phyloP scores from a whole-genome alignment of 2,888 invertebrate genomes.

The Candidula unifasciata region DNA sequence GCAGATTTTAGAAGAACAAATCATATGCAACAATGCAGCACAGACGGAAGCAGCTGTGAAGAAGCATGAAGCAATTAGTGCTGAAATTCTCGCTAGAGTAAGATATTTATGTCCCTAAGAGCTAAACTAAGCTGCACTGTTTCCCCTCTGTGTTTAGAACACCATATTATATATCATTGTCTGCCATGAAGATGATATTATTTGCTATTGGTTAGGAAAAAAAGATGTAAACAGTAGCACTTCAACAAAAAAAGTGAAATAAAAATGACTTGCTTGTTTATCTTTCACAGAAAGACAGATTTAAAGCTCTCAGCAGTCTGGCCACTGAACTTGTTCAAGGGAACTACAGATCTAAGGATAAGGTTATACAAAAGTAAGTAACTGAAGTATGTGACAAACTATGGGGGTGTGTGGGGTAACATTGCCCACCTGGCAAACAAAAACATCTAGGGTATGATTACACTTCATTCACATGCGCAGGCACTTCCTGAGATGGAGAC shows the following conservation, averaged over 20 bases:
- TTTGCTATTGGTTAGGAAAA: not conserved
- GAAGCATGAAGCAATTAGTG: slow-evolving; percentile 98
- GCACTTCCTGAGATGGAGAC: too few relatives aligned
- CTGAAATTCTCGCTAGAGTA: slow-evolving; percentile 93
- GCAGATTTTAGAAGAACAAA: slow-evolving; percentile 84
- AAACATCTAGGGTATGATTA: too few relatives aligned
- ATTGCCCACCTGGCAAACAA: too few relatives aligned
- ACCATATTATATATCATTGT: too few relatives aligned
- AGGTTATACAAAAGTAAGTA: slow-evolving; percentile 81
- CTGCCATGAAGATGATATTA: not conserved
- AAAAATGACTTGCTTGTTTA: not conserved
- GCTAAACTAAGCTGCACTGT: too few relatives aligned
- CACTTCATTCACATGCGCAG: too few relatives aligned
- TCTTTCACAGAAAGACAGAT: slow-evolving; percentile 87
- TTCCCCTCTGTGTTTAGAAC: too few relatives aligned
- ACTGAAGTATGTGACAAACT: too few relatives aligned
- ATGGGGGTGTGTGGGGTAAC: too few relatives aligned
- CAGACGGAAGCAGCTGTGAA: slow-evolving; percentile 98
- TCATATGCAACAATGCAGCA: slow-evolving; percentile 86
- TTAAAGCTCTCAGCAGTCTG: slow-evolving; percentile 95
- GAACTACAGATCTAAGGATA: slow-evolving; percentile 92
- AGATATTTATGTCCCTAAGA: slow-evolving; percentile 55
- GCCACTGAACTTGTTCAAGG: slow-evolving; percentile 93
- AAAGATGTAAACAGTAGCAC: not conserved
- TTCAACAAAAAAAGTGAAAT: too few relatives aligned